phyloP scores from a whole-genome alignment of 2,888 invertebrate species.

The Papilio elwesi region DNA sequence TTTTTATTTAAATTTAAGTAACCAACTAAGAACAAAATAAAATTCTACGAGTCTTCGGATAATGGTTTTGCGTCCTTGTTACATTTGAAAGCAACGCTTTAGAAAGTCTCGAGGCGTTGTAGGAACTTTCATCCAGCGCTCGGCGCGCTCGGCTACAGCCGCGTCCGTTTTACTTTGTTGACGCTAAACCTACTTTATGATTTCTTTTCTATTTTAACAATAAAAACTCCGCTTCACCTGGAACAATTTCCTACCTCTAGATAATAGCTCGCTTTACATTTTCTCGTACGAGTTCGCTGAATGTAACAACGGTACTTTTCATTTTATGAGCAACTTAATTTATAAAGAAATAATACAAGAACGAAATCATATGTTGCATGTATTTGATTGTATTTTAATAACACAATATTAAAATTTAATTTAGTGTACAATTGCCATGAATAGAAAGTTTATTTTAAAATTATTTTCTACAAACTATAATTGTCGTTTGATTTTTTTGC shows the following conservation, averaged over 20 bases:
- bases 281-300: constrained; percentile 5
- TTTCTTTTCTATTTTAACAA: constrained; percentile 27
- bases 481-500: no score
- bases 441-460: no score
- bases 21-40: background rate
- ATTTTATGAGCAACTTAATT: constrained; percentile 8
- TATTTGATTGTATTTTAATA: no score
- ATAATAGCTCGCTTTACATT: constrained; percentile 25
- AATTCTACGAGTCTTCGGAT: constrained; percentile 8
- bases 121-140: constrained; percentile 17
- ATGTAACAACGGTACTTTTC: background rate
- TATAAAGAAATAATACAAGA: no score
- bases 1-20: background rate
- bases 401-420: no score
- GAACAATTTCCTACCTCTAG: constrained; percentile 17
- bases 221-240: constrained; percentile 20
- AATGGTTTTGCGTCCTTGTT: constrained; percentile 5
- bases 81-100: constrained; percentile 20
- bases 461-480: no score
- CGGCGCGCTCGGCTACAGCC: background rate
- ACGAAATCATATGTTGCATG: no score
- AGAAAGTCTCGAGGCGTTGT: constrained; percentile 28
- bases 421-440: no score
- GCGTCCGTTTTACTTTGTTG: constrained; percentile 26
- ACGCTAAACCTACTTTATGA: constrained; percentile 36